Conservation (phyloP, 2,888 invertebrate genomes). For the Tortrix viridana region DNA sequence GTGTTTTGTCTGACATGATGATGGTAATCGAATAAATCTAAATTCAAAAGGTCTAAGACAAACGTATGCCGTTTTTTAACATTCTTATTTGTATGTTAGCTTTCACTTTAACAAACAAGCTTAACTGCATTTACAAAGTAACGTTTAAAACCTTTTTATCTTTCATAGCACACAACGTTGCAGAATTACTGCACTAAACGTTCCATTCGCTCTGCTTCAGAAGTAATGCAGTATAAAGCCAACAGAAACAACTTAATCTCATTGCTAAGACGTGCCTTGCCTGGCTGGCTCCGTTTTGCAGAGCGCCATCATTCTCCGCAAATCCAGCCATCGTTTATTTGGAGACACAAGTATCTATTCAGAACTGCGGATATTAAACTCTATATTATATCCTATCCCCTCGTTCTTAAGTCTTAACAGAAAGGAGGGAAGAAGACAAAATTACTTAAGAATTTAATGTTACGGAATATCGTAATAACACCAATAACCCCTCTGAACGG, state of each 20-base stretch:
- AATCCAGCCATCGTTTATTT: conserved; percentile 34
- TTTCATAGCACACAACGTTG: conserved; percentile 7
- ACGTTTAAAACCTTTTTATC: conserved; percentile 1
- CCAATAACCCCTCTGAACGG: conserved; percentile 1
- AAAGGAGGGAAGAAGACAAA: not conserved
- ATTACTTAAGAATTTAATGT: not conserved
- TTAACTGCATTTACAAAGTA: not conserved
- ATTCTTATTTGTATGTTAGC: not conserved
- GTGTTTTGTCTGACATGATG: too few relatives aligned
- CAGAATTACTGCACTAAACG: conserved; percentile 3
- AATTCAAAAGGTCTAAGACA: too few relatives aligned
- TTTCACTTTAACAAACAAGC: not conserved
- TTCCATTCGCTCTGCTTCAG: conserved; percentile 4
- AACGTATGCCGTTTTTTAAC: too few relatives aligned
- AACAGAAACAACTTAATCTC: conserved; percentile 33
- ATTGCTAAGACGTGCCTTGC: conserved; percentile 27
- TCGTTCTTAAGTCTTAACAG: not conserved
- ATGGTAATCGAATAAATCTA: too few relatives aligned
- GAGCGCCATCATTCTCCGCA: conserved; percentile 26
- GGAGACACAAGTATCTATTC: conserved; percentile 7
- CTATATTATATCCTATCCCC: too few relatives aligned
- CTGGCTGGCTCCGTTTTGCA: conserved; percentile 14
- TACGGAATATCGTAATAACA: too few relatives aligned
- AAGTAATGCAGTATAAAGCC: conserved; percentile 17
- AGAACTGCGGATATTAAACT: too few relatives aligned